A percentile compares a stretch with the other conserved stretches of the same genome.
Conservation (phyloP, 2,113 vertebrate genomes). For the Oostethus manadensis region DNA sequence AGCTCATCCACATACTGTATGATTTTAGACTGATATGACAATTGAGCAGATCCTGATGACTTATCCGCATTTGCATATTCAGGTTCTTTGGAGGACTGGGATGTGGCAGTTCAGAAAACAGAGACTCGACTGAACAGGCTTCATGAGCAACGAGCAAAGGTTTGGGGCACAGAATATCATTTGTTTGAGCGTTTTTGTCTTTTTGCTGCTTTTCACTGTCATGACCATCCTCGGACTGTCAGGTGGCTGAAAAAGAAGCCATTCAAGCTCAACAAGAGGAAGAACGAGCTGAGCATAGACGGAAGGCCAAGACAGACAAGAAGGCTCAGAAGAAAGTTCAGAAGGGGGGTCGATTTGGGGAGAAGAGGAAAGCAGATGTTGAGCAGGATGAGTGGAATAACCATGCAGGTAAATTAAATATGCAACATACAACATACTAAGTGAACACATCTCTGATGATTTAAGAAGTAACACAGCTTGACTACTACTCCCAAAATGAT, state of each 20-base stretch:
- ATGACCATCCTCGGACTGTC: slow-evolving; percentile 6
- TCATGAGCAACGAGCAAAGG: slow-evolving; percentile 89
- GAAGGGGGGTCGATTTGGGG: slow-evolving; percentile 65
- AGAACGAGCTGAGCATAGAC: slow-evolving; percentile 78
- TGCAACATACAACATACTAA: no score
- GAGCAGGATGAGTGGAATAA: slow-evolving; percentile 80
- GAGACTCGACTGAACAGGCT: slow-evolving; percentile 83
- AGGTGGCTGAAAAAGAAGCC: slow-evolving; percentile 91
- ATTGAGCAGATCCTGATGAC: not conserved
- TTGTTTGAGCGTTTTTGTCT: not conserved
- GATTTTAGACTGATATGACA: not conserved
- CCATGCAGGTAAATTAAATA: slow-evolving; percentile 70
- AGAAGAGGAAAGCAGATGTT: slow-evolving; percentile 76
- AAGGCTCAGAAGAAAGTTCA: slow-evolving; percentile 77
- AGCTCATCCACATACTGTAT: slow-evolving; percentile 14
- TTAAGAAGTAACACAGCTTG: no score
- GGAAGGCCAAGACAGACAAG: slow-evolving; percentile 79
- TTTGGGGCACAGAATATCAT: slow-evolving; percentile 30
- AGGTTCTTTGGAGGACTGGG: slow-evolving; percentile 96
- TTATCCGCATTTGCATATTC: not conserved
- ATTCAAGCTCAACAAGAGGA: slow-evolving; percentile 79
- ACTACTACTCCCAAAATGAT: not conserved
- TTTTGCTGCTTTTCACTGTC: slow-evolving; percentile 14
- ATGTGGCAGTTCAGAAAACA: slow-evolving; percentile 87
- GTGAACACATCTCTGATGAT: not conserved